These are phyloP conservation scores for Tinamus major DNA, from an alignment of 2,797 vertebrate species.

Conservation along the genomic window DNA sequence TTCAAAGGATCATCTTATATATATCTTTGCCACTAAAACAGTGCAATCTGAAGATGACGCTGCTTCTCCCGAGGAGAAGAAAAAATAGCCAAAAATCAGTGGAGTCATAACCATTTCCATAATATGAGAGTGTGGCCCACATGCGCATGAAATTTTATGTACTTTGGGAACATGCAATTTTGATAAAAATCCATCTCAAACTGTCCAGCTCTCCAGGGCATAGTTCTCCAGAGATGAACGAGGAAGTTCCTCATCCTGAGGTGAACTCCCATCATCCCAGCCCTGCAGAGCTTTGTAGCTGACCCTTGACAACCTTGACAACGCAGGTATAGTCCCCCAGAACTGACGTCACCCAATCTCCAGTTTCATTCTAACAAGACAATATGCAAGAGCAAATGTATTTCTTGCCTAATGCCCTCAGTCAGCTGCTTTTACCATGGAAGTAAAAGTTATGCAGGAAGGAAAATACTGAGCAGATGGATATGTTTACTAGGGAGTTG, in stretches of 20 bases:
- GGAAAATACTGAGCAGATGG: conserved; percentile 77
- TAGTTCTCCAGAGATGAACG: not conserved
- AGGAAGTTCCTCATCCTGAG: not conserved
- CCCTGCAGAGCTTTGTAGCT: not conserved
- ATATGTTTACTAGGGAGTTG: conserved; percentile 66
- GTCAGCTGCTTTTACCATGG: conserved; percentile 43
- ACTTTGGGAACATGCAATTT: not conserved
- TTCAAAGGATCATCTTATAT: not conserved
- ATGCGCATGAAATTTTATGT: not conserved
- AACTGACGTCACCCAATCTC: not conserved
- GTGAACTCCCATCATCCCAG: not conserved
- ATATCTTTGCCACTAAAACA: not conserved
- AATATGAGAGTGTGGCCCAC: not conserved
- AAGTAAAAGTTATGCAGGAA: conserved; percentile 34
- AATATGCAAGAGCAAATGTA: conserved; percentile 11
- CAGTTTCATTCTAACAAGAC: not conserved
- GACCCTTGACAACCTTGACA: conserved; percentile 9
- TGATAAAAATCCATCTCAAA: not conserved
- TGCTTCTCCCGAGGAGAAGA: not conserved
- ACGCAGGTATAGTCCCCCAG: not conserved
- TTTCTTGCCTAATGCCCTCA: conserved; percentile 34
- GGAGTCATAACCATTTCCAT: not conserved
- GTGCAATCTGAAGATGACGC: not conserved
- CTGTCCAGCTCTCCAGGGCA: not conserved
- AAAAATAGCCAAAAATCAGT: not conserved